phyloP scores from a whole-genome alignment of 2,888 invertebrate genomes.

The Cheilosia vernalis region DNA sequence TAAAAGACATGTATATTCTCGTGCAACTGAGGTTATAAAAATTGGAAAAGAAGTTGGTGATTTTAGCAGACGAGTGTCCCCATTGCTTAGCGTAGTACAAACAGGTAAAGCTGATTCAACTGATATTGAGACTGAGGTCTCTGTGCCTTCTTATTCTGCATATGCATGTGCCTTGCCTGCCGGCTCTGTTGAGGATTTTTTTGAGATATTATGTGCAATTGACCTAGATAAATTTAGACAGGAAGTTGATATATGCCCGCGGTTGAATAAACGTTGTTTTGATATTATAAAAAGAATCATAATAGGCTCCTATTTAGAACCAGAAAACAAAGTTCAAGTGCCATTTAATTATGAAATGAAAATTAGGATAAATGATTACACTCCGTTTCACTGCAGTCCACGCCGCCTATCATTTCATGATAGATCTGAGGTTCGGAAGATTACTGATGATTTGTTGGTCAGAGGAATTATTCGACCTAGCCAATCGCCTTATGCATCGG shows the following conservation, averaged over 20 bases:
- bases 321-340: neutral
- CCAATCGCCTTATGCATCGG: too few species aligned
- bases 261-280: neutral
- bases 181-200: neutral
- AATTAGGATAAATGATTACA: constrained; percentile 7
- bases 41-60: neutral
- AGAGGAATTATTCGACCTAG: too few species aligned
- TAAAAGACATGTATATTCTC: constrained; percentile 11
- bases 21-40: too few species aligned
- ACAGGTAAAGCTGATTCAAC: constrained; percentile 6
- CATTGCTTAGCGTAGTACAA: too few species aligned
- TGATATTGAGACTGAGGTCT: neutral
- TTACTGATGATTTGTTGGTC: too few species aligned
- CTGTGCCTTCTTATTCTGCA: neutral
- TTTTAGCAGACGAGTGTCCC: constrained; percentile 6
- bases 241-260: constrained; percentile 23
- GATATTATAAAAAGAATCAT: neutral
- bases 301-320: neutral
- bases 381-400: too few species aligned
- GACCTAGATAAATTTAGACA: neutral
- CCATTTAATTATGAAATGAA: constrained; percentile 17
- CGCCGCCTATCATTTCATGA: too few species aligned
- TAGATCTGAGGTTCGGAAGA: too few species aligned
- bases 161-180: constrained; percentile 8
- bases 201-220: constrained; percentile 6